Evolutionary conservation across 1,140 invertebrate genomes (phyloP).

Genomic region (Drosophila mayri): DNA sequence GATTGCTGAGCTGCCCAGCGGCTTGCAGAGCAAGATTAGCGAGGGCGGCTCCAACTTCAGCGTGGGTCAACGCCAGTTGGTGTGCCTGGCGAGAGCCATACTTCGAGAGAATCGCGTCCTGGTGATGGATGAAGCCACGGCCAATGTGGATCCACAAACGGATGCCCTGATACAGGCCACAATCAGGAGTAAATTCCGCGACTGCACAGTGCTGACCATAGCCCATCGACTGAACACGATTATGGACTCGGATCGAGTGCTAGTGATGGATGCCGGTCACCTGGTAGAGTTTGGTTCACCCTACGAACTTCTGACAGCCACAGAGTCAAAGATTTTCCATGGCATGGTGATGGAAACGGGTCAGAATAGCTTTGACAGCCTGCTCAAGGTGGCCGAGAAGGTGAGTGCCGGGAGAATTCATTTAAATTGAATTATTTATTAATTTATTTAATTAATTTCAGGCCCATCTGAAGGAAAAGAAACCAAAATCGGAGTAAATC

Average conservation of each 20-base stretch:
- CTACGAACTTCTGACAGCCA: constrained; percentile 85
- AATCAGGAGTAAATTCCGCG: constrained; percentile 72
- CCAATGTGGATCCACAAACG: constrained; percentile 87
- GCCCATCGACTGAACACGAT: constrained; percentile 67
- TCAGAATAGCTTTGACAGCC: constrained; percentile 86
- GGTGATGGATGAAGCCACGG: constrained; percentile 87
- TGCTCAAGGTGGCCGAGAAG: constrained; percentile 87
- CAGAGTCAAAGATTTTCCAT: constrained; percentile 85
- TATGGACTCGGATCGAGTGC: constrained; percentile 64
- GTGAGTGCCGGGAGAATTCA: constrained; percentile 46
- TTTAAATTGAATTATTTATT: not conserved
- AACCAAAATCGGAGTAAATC: constrained; percentile 52
- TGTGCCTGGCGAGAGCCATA: constrained; percentile 90
- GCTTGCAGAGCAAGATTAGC: constrained; percentile 85
- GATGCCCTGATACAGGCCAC: constrained; percentile 90
- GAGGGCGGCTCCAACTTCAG: constrained; percentile 90
- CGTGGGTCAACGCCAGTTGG: constrained; percentile 90
- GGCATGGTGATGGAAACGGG: constrained; percentile 89
- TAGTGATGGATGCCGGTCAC: constrained; percentile 63
- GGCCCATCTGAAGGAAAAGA: constrained; percentile 46
- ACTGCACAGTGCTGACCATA: constrained; percentile 64
- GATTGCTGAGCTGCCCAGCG: constrained; percentile 84
- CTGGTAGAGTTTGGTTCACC: constrained; percentile 85
- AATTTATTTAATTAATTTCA: not conserved
- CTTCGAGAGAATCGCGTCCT: constrained; percentile 89